Base-by-base conservation (phyloP, 2,113 vertebrate genomes). In the Cisticola juncidis region DNA sequence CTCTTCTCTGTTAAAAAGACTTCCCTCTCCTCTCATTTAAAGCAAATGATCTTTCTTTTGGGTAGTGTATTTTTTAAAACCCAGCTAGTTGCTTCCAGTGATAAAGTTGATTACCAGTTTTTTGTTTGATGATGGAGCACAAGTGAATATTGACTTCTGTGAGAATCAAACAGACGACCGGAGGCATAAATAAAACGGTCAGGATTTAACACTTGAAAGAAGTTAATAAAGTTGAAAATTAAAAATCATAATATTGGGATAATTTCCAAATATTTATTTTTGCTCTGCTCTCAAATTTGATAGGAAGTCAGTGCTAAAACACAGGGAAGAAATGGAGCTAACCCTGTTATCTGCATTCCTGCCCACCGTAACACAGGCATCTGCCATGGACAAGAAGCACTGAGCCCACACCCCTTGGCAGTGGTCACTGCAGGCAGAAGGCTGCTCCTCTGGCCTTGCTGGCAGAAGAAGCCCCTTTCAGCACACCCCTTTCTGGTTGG, bases 181-280 rank as follows among this genome's bases (percentile, higher is more conserved):
- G 93, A 97, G 97, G 97, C 97, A 56, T 92, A 94, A 95, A 96
- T 92, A 90, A 93, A 94, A 89, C 73, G 53, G 62, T 85, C 95
- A 87, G 93, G 94, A 96, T 97, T 97, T 97, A 98, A 96, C 95
- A 95, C 84, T 97, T 97, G 94, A 97, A 98, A 98, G 88, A 95
- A 96, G 82, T 92, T 97, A 97, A 98, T 98, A 98, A 97, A 97
- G 92, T 96, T 90, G 95, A 97, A 97, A 94, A 98, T 98, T 98
- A 98, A 97, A 97, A 97, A 98, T 98, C 98, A 97, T 97, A 98
- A 98, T 98, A 98, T 98, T 98, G 97, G 94, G 95, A 98, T 96
- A 97, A 96, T 97, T 97, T 96, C 88, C 96, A 96, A 97, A 96
- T 98, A 97, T 98, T 97, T 98, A 95, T 97, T 96, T 96, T 97